phyloP scores from a whole-genome alignment of 2,888 invertebrate species.

The Agelastica alni region DNA sequence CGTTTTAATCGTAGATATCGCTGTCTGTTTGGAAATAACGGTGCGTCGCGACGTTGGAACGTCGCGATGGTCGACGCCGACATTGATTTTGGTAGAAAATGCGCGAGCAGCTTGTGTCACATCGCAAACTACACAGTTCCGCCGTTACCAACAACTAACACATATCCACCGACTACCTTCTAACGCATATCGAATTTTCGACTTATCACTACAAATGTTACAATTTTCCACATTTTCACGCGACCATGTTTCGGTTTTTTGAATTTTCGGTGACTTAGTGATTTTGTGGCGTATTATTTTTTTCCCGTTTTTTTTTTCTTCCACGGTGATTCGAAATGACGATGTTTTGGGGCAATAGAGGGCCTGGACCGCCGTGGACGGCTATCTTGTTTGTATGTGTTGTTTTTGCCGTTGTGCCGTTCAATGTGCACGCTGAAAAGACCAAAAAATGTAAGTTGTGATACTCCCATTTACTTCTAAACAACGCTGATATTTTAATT shows the following conservation, averaged over 20 bases:
- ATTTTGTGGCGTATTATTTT: conserved; percentile 14
- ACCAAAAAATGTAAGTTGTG: conserved; percentile 53
- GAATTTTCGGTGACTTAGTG: conserved; percentile 9
- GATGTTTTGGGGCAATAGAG: conserved; percentile 46
- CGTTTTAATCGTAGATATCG: conserved; percentile 32
- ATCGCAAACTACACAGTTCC: conserved; percentile 50
- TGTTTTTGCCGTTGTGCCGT: conserved; percentile 42
- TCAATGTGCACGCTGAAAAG: conserved; percentile 46
- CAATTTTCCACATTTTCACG: neutral
- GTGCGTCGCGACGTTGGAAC: conserved; percentile 14
- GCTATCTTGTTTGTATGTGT: conserved; percentile 41
- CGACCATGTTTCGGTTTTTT: conserved; percentile 19
- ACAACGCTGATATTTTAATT: too few relatives aligned
- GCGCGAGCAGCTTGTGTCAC: conserved; percentile 51
- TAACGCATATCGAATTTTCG: conserved; percentile 27
- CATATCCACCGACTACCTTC: conserved; percentile 40
- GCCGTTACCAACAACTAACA: conserved; percentile 42
- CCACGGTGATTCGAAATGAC: conserved; percentile 25
- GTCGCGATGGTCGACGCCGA: conserved; percentile 44
- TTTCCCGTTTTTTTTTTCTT: too few relatives aligned
- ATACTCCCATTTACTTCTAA: too few relatives aligned
- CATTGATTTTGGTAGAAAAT: conserved; percentile 51
- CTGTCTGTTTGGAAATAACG: conserved; percentile 14
- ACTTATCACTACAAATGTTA: neutral
- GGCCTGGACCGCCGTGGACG: conserved; percentile 50